phyloP scores from a whole-genome alignment of 2,113 vertebrate genomes.

The Scortum barcoo region DNA sequence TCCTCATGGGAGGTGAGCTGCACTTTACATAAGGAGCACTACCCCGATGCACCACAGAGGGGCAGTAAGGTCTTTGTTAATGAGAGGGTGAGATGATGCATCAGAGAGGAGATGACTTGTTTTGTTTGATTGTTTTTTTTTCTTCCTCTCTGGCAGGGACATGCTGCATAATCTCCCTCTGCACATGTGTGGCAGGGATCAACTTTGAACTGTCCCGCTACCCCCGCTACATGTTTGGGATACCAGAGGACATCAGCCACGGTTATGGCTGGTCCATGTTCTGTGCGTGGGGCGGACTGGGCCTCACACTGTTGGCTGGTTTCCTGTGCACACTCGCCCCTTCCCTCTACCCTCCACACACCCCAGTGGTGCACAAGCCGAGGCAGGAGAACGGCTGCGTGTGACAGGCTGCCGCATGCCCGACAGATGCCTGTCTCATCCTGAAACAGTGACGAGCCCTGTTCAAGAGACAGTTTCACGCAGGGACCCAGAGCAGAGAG shows the following conservation, averaged over 20 bases:
- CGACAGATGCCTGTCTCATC: constrained; percentile 65
- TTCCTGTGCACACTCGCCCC: constrained; percentile 99
- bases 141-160: constrained; percentile 86
- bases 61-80: constrained; percentile 63
- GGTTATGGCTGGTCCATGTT: constrained; percentile 99
- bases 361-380: constrained; percentile 92
- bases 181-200: constrained; percentile 98
- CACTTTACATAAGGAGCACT: constrained; percentile 55
- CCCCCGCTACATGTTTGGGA: constrained; percentile 96
- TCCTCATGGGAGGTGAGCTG: constrained; percentile 95
- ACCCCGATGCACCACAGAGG: constrained; percentile 56
- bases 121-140: neutral
- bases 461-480: constrained; percentile 63
- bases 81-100: constrained; percentile 15
- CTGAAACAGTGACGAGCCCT: constrained; percentile 59
- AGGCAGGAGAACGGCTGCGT: constrained; percentile 94
- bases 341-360: constrained; percentile 94
- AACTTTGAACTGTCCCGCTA: constrained; percentile 99
- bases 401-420: constrained; percentile 69
- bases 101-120: constrained; percentile 34
- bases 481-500: constrained; percentile 60
- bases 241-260: constrained; percentile 97
- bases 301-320: constrained; percentile 96
- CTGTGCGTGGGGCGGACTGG: constrained; percentile 98
- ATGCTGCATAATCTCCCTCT: constrained; percentile 99